phyloP scores from a whole-genome alignment of 2,113 vertebrate species.

The Martes martes region DNA sequence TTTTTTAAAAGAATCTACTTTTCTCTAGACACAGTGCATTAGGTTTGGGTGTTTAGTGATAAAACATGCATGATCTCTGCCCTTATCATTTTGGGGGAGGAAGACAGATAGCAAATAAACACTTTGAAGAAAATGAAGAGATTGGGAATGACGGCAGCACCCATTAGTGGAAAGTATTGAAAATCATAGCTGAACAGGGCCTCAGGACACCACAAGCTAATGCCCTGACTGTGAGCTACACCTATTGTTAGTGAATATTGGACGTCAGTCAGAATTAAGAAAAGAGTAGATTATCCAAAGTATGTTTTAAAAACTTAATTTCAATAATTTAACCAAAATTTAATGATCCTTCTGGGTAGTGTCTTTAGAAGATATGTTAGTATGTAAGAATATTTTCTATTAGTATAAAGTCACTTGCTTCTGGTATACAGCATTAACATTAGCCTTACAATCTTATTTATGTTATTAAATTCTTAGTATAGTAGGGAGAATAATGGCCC shows the following conservation, averaged over 20 bases:
- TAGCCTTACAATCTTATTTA: background rate
- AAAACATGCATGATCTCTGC: rapidly evolving
- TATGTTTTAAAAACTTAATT: background rate
- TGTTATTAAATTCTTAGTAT: background rate
- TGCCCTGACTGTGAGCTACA: rapidly evolving
- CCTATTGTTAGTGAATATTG: background rate
- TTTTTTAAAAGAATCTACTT: background rate
- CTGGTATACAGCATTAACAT: background rate
- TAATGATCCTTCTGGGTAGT: background rate
- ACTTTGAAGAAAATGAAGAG: background rate
- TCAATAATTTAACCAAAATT: background rate
- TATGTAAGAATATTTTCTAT: background rate
- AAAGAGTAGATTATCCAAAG: background rate
- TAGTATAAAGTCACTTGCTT: background rate
- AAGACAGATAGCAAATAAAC: background rate
- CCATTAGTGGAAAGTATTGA: too few species aligned
- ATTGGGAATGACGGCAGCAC: background rate
- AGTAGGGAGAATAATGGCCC: background rate
- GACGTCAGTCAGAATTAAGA: background rate
- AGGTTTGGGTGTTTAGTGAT: background rate
- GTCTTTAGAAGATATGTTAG: background rate
- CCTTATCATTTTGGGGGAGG: background rate
- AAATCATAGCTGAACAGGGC: background rate
- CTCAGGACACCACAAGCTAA: rapidly evolving
- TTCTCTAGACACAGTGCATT: background rate